Evolutionary conservation across 2,113 vertebrate species (phyloP).

Genomic region (Podarcis muralis): DNA sequence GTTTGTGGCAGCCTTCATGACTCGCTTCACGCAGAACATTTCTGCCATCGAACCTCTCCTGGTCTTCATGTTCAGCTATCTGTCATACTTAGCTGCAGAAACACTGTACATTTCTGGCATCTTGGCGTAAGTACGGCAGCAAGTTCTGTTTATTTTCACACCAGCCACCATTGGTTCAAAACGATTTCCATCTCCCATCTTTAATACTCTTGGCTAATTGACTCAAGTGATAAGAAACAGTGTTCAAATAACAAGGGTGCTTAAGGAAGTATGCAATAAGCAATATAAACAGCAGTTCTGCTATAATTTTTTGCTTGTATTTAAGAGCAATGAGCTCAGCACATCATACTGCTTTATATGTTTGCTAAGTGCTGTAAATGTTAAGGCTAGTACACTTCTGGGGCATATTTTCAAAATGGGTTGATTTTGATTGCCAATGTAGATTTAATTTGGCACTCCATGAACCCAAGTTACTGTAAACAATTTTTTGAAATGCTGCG

Average conservation of each 20-base stretch:
- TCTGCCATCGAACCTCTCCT: conserved; percentile 92
- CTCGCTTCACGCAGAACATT: conserved; percentile 91
- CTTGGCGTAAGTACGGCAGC: conserved; percentile 89
- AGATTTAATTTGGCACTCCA: background rate
- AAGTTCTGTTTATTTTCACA: background rate
- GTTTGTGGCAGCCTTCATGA: conserved; percentile 90
- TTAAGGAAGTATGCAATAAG: background rate
- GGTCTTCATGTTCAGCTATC: conserved; percentile 97
- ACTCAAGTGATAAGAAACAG: background rate
- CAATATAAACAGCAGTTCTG: background rate
- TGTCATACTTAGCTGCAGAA: conserved; percentile 93
- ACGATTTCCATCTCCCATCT: background rate
- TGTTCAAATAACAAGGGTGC: background rate
- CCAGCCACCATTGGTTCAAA: background rate
- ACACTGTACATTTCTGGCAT: conserved; percentile 92
- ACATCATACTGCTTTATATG: background rate
- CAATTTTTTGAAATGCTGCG: background rate
- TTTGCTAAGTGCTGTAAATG: background rate
- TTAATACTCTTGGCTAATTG: background rate
- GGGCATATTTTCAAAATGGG: background rate
- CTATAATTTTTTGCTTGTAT: background rate
- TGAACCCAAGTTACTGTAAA: background rate
- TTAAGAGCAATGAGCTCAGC: background rate
- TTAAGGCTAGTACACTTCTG: background rate
- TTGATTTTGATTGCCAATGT: background rate